These are phyloP conservation scores for Perithous albicinctus DNA, from an alignment of 2,888 invertebrate genomes.

Conservation along the genomic window DNA sequence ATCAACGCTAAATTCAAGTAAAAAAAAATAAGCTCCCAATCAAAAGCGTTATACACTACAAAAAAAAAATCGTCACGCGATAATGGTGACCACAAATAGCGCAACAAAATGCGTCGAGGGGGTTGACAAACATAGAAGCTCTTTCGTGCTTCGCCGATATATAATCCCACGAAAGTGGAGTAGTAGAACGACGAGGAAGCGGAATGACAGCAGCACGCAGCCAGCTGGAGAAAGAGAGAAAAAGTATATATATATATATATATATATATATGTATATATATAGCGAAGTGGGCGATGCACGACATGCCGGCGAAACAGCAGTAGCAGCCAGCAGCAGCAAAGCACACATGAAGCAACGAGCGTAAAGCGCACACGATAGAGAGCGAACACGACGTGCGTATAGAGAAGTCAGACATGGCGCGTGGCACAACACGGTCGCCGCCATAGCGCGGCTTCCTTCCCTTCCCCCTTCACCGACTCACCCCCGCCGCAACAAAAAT, in stretches of 20 bases:
- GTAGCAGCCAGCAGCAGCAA: neutral
- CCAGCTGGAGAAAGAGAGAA: constrained; percentile 44
- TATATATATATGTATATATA: too few relatives aligned
- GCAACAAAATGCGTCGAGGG: neutral
- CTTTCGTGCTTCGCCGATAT: too few relatives aligned
- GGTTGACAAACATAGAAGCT: constrained; percentile 16
- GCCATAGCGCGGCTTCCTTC: constrained; percentile 75
- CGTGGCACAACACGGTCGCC: constrained; percentile 81
- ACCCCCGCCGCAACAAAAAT: neutral
- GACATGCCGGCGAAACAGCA: constrained; percentile 4
- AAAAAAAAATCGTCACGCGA: neutral
- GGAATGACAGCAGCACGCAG: constrained; percentile 29
- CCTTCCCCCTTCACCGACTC: constrained; percentile 22
- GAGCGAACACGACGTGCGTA: constrained; percentile 77
- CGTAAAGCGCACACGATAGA: constrained; percentile 24
- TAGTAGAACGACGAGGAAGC: constrained; percentile 73
- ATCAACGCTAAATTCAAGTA: neutral
- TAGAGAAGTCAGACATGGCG: constrained; percentile 81
- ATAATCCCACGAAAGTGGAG: constrained; percentile 76
- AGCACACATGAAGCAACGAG: too few relatives aligned
- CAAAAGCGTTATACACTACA: neutral
- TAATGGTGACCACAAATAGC: neutral
- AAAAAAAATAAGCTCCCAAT: neutral
- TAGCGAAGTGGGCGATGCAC: constrained; percentile 50
- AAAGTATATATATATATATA: constrained; percentile 58